Conservation (phyloP, 53 echinoderm and acorn worm species). For the Echinarachnius parma region DNA sequence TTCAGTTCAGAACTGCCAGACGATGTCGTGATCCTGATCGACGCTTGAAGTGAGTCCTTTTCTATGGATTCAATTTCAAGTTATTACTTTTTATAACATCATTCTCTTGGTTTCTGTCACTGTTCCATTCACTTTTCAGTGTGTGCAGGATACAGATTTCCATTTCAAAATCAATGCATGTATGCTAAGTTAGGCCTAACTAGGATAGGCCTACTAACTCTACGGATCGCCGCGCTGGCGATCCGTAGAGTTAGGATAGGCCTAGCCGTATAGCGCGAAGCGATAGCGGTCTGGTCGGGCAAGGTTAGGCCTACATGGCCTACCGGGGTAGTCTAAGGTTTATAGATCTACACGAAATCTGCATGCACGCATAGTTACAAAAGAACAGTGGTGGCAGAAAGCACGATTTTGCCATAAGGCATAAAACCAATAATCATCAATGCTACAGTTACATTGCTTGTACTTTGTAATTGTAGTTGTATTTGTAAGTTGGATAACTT, state of each 20-base stretch:
- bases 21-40: slow-evolving; percentile 11
- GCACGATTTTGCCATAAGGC: slow-evolving; percentile 8
- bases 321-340: slow-evolving; percentile 14
- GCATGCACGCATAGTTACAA: slow-evolving; percentile 14
- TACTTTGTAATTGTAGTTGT: slow-evolving; percentile 14
- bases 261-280: slow-evolving; percentile 11
- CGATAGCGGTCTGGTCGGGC: slow-evolving; percentile 9
- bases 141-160: background rate
- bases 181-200: slow-evolving; percentile 8
- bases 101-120: background rate
- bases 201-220: slow-evolving; percentile 6
- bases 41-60: background rate
- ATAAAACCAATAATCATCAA: slow-evolving; percentile 9
- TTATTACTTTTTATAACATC: background rate
- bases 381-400: slow-evolving; percentile 14
- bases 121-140: background rate
- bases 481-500: slow-evolving; percentile 14
- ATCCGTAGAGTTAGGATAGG: slow-evolving; percentile 8
- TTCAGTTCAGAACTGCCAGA: slow-evolving; percentile 9
- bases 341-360: slow-evolving; percentile 8
- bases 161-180: background rate
- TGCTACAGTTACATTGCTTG: slow-evolving; percentile 11
- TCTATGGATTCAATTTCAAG: background rate
- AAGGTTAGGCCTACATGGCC: slow-evolving; percentile 14
- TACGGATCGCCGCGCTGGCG: slow-evolving; percentile 14